A percentile compares a stretch with the other conserved stretches of the same genome.
Conservation (phyloP, 2,113 vertebrate species). For the Stegastes partitus region DNA sequence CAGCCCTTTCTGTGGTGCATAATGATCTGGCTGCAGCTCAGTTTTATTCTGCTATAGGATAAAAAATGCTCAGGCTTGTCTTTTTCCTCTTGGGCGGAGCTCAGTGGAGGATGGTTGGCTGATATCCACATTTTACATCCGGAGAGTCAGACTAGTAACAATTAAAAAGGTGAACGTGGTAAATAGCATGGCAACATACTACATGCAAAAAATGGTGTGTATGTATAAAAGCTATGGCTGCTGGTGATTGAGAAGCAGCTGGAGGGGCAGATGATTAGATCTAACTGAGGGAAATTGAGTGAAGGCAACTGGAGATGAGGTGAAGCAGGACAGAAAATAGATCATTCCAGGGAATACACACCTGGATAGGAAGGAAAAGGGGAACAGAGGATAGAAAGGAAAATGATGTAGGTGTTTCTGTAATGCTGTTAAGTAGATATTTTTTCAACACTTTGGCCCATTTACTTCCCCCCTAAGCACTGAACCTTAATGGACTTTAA, state of each 20-base stretch:
- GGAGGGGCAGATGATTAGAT: slow-evolving; percentile 18
- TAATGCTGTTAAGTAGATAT: slow-evolving; percentile 5
- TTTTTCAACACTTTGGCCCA: slow-evolving; percentile 26
- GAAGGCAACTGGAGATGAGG: neutral
- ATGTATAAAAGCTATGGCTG: neutral
- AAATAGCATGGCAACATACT: neutral
- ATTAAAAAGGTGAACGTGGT: no score
- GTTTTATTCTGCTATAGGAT: no score
- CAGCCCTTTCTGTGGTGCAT: no score
- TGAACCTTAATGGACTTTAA: slow-evolving; percentile 45
- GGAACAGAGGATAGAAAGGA: slow-evolving; percentile 11
- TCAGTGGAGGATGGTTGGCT: no score
- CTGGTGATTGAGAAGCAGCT: slow-evolving; percentile 29
- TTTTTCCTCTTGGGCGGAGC: no score
- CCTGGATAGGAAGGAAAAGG: neutral
- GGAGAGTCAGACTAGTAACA: no score
- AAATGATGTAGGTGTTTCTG: neutral
- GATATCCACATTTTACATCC: no score
- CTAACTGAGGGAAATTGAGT: slow-evolving; percentile 7
- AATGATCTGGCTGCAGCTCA: no score
- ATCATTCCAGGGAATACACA: neutral
- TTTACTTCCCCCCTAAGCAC: slow-evolving; percentile 9
- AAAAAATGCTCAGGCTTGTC: no score
- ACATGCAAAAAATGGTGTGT: neutral
- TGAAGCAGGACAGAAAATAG: neutral